Base-by-base conservation (phyloP, 1,140 invertebrate genomes). In the Saccostrea cuccullata region DNA sequence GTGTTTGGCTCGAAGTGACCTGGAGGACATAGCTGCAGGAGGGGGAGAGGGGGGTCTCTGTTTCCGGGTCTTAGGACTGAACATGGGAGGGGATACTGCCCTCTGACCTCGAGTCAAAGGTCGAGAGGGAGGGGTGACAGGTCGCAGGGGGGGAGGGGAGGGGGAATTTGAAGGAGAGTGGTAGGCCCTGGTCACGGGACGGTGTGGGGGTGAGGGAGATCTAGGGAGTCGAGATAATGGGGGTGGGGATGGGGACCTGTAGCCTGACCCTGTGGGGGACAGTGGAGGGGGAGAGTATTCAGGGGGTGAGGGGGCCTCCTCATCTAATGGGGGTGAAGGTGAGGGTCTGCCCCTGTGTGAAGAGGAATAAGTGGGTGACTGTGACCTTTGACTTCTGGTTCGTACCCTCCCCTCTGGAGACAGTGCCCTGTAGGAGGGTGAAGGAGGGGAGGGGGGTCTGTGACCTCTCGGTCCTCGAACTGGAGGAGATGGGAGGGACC, bases 31-130 rank as follows among this genome's bases (percentile, higher is more conserved):
- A 20, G 82, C 56, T n/a, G 64, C 4, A 8, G 55, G 87, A 36
- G 55, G 77, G 15, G 88, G 86, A 77, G 86, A 87, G 9, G 82
- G 82, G 12, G 86, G 82, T 26, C 86, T 67, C 60, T 86, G 88
- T 30, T 55, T 87, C 64, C 30, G 56, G 8, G 70, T 77, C 70
- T 15, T 30, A 12, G 70, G 70, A 40, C 77, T 73, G 12, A 30
- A 15, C 85, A 73, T n/a, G 26, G 85, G 73, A 60, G 88, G 88
- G 73, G 88, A 89, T 8, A 67, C 55, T 56, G 82, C 85, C 56
- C 82, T 86, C n/a, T 84, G 77, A 15, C 88, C 88, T 56, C 88
- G 60, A 20, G 88, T 89, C 23, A 88, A 23, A 64, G 87, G 87
- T 20, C 87, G 70, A 82, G 64, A 56, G 12, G 87, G 84, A 17